Evolutionary conservation across 1,140 invertebrate species (phyloP).

Genomic region (Temnothorax longispinosus): DNA sequence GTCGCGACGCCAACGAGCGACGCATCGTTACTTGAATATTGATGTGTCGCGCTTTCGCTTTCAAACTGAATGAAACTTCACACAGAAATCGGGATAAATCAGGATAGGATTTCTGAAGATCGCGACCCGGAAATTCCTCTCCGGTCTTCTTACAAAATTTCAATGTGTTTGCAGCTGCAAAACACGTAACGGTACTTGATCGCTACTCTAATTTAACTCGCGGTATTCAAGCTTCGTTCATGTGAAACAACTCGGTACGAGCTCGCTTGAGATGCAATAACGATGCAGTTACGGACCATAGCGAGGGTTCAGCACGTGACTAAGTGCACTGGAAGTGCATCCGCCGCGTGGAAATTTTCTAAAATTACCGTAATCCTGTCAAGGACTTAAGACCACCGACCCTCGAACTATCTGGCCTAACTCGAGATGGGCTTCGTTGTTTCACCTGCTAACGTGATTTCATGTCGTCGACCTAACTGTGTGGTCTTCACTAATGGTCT

Average conservation of each 20-base stretch:
- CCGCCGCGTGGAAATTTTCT: slow-evolving; percentile 50
- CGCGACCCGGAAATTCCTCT: too few species aligned
- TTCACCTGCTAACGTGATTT: slow-evolving; percentile 75
- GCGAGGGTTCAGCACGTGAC: neutral
- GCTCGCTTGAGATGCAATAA: slow-evolving; percentile 3
- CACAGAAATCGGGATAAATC: neutral
- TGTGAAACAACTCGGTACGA: neutral
- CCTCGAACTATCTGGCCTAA: slow-evolving; percentile 61
- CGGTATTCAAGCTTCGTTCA: neutral
- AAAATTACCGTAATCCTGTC: slow-evolving; percentile 71
- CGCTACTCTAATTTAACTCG: slow-evolving; percentile 12
- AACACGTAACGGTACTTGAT: neutral
- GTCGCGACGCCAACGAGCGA: slow-evolving; percentile 69
- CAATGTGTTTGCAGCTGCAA: neutral
- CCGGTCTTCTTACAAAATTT: neutral
- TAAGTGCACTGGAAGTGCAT: slow-evolving; percentile 8
- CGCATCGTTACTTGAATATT: slow-evolving; percentile 74
- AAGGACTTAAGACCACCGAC: slow-evolving; percentile 66
- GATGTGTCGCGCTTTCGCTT: slow-evolving; percentile 56
- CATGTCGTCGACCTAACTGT: slow-evolving; percentile 73
- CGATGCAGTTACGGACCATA: slow-evolving; percentile 6
- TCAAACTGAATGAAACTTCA: neutral
- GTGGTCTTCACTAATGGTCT: slow-evolving; percentile 63
- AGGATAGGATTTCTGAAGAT: neutral
- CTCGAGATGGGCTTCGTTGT: slow-evolving; percentile 72